Evolutionary conservation across 1,140 invertebrate species (phyloP), one percentile per base, ranked within the genome.

Genomic region (Danaus plexippus): DNA sequence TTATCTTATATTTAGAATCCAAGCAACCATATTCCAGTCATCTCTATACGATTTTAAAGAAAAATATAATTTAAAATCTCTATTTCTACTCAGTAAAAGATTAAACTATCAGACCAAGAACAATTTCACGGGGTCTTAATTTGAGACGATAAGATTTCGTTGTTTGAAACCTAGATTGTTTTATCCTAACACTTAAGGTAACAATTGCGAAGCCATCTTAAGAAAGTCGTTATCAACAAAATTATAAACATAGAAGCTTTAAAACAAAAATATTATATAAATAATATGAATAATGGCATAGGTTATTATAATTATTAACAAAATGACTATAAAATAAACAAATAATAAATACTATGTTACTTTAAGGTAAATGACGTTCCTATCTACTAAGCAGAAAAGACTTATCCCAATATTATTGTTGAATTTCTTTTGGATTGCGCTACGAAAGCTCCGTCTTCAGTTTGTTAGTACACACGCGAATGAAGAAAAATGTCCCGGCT

Each of bases 401-500:
- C 22, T 32, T 32, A 32, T 32, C 22, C 22, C 22, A 32, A 32
- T 32, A 32, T 32, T 32, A 32, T 32, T 32, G 22, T 32, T 32
- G 22, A 32, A 32, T 32, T 32, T 32, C 22, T 32, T 32, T 32
- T 32, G 22, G 22, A 32, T 32, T 32, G 22, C 22, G 22, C 22
- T 32, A 32, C 22, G 22, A 32, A 32, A 32, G 22, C 22, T 32
- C 22, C 22, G 22, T 32, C 22, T 32, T 32, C 22, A 32, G 64
- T 82, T 76, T 76, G 77, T 80, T 77, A 77, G 75, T 76, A 73
- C 75, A 75, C 63, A 73, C 72, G 68, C 65, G 78, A 82, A 84
- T 85, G 79, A 80, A 80, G 81, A 85, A 82, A 82, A 82, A 82
- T 82, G 77, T 79, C 70, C 73, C 59, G 61, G 73, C 77, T 79